Base-by-base conservation (phyloP, 2,888 invertebrate genomes). In the Phasia obesa region DNA sequence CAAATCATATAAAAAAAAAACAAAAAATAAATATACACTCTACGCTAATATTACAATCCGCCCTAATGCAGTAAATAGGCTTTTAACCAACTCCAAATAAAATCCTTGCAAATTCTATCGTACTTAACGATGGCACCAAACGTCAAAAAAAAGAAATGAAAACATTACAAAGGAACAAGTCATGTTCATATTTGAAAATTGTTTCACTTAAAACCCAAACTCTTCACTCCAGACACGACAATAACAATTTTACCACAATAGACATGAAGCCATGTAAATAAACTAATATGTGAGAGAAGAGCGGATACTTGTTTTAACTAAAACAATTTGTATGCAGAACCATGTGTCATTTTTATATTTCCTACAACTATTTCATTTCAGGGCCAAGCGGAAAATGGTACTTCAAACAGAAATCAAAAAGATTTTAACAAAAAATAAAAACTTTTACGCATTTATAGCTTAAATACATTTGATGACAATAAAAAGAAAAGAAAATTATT, bases 291-390 rank as follows among this genome's bases (percentile, higher is more conserved):
- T 15, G 25, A 25, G 15, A 0, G 9, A 1, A 17, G 53, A 31
- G 42, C 3, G 44, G 6, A n/a, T 25, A 42, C 51, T 53, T 9
- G 31, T 31, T 70, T 57, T 55, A 80, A 76, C 62, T 64, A 31
- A 71, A 73, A 80, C 77, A 83, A 85, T 86, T 84, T 81, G 82
- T 84, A 84, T 85, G 84, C 85, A 75, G 62, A 74, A 81, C 65
- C 84, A 85, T 86, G 85, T 85, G 84, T 86, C 84, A 85, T 85
- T 71, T 85, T 85, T 81, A 84, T 83, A 85, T 78, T 81, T 85
- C 83, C 84, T 79, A 70, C 81, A 81, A 83, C 75, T 76, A 84
- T 84, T 84, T 70, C 65, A 62, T 53, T 62, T 75, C 44, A 53
- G 60, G 60, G 42, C 65, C 70, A 59, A 60, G 19, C 71, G 71